Conservation (phyloP, 2,797 vertebrate species). For the Novumbra hubbsi region DNA sequence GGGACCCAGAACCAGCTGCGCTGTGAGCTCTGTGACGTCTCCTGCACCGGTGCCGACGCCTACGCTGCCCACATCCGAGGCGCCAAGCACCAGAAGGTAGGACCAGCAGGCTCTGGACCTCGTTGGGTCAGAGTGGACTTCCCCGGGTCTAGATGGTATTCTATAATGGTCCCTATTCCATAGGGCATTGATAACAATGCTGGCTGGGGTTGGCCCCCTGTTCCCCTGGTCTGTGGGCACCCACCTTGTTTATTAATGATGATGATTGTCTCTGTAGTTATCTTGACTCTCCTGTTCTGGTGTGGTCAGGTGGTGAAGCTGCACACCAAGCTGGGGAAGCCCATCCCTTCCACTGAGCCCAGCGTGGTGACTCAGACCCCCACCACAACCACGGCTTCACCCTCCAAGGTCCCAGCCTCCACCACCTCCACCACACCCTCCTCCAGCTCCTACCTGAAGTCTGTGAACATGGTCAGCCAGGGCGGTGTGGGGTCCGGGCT, state of each 20-base stretch:
- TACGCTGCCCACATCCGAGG: constrained; percentile 96
- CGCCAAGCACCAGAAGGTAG: constrained; percentile 97
- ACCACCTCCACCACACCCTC: constrained; percentile 76
- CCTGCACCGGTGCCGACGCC: constrained; percentile 94
- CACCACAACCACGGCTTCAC: constrained; percentile 79
- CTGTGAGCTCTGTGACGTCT: constrained; percentile 96
- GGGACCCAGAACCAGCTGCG: constrained; percentile 94
- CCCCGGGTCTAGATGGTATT: no score
- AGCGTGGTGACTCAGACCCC: constrained; percentile 88
- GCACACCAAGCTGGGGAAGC: constrained; percentile 97
- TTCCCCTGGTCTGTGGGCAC: no score
- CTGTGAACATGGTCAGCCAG: constrained; percentile 69
- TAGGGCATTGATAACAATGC: no score
- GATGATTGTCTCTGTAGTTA: background rate
- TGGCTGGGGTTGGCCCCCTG: no score
- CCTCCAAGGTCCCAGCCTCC: constrained; percentile 79
- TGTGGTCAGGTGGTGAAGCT: constrained; percentile 89
- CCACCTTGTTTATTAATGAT: no score
- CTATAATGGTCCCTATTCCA: no score
- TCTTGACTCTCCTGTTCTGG: background rate
- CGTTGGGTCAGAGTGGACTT: no score
- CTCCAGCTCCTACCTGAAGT: constrained; percentile 79
- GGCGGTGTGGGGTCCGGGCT: constrained; percentile 55
- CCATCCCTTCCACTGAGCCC: constrained; percentile 97
- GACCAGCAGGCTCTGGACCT: no score